Evolutionary conservation across 2,888 invertebrate genomes (phyloP), one percentile per base, ranked within the genome.

Genomic region (Pocota personata): DNA sequence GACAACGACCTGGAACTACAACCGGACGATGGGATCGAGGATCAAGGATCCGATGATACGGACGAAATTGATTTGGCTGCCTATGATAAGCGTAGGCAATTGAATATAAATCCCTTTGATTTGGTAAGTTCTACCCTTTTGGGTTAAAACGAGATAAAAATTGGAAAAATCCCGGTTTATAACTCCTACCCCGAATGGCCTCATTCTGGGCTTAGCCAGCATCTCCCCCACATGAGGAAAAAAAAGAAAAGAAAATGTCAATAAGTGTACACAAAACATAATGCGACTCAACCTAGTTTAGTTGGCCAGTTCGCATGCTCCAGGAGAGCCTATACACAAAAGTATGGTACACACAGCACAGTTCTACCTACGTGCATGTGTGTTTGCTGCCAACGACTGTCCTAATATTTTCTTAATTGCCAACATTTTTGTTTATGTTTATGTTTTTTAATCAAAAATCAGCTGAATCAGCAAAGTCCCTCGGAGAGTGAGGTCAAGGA

Each of bases 401-500:
- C 76, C 58, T 46, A 7, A 19, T 14, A 46, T 30, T 35, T 27
- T 43, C 43, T n/a, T 8, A 48, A 55, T 57, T 71, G 19, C 6
- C 27, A 1, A 32, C 16, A 43, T 7, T 32, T 48, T 52, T 75
- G 16, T 78, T 62, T 78, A 62, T 69, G 19, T 60, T 80, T 48
- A 72, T 57, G 46, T 80, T 66, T 6, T 66, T 66, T 46, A 46
- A 21, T 72, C 27, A 37, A 52, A 79, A 77, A 72, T 46, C 84
- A 95, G 95, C 91, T 95, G 72, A 95, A 95, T 91, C 94, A 95
- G 89, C 94, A 94, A 88, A 94, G 94, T 50, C 93, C 94, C 88
- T 95, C 95, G 0, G 95, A 95, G 89, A 95, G 95, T 87, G 95
- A 95, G 91, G 94, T 95, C 5, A 95, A 95, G 90, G 95, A 95